Evolutionary conservation across 2,797 vertebrate genomes (phyloP).

Genomic region (Phataginus tricuspis): DNA sequence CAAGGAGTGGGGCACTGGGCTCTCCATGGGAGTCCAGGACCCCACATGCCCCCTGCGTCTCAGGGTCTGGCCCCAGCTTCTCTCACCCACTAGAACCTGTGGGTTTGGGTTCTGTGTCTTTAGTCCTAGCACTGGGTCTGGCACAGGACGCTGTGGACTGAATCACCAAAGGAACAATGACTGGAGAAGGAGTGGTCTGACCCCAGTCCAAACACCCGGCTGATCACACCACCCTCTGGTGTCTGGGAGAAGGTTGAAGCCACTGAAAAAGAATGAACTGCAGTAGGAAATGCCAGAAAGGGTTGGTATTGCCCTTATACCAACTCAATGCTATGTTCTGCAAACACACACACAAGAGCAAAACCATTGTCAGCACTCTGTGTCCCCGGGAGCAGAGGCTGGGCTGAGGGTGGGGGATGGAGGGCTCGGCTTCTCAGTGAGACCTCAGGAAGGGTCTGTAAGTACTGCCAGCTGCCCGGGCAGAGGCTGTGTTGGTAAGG

Average conservation of each 20-base stretch:
- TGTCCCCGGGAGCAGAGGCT: conserved; percentile 52
- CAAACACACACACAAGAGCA: conserved; percentile 58
- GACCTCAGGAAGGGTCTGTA: conserved; percentile 78
- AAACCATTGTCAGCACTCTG: conserved; percentile 67
- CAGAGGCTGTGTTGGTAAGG: rapidly evolving
- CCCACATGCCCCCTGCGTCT: rapidly evolving
- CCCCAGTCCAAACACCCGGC: rapidly evolving
- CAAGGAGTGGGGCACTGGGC: rapidly evolving
- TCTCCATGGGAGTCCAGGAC: background rate
- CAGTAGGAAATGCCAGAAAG: conserved; percentile 50
- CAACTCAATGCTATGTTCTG: background rate
- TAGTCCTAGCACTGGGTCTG: background rate
- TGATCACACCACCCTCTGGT: background rate
- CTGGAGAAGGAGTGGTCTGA: background rate
- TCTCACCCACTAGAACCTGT: rapidly evolving
- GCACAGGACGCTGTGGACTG: background rate
- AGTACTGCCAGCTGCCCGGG: conserved; percentile 21
- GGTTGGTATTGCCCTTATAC: conserved; percentile 34
- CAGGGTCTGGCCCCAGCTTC: background rate
- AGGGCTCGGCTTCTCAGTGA: conserved; percentile 10
- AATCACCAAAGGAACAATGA: background rate
- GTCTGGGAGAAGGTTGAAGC: background rate
- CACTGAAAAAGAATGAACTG: background rate
- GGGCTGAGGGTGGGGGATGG: conserved; percentile 43
- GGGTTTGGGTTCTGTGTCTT: background rate